A percentile compares a stretch with the other conserved stretches of the same genome.
phyloP scores from a whole-genome alignment of 2,797 vertebrate genomes.

The Prunella strophiata region DNA sequence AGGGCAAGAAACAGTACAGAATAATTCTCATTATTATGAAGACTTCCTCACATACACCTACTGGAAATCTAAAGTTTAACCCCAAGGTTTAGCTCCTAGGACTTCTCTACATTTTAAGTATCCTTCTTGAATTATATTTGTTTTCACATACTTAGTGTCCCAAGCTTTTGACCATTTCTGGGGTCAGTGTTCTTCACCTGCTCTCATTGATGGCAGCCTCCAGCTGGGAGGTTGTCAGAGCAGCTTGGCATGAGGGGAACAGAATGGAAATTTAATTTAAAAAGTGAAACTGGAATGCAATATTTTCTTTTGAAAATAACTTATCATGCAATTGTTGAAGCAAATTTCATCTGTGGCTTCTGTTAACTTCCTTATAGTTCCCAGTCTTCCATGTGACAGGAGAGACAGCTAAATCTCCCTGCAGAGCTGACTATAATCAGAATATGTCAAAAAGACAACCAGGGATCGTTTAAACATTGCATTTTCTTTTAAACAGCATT shows the following conservation, averaged over 20 bases:
- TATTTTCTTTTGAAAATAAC: constrained; percentile 26
- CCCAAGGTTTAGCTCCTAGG: not conserved
- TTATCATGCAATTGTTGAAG: not conserved
- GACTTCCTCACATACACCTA: not conserved
- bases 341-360: constrained; percentile 14
- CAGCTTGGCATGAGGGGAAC: not conserved
- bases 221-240: not conserved
- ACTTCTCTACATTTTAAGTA: not conserved
- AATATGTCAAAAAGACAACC: constrained; percentile 13
- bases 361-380: not conserved
- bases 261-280: not conserved
- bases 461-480: constrained; percentile 12
- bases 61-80: not conserved
- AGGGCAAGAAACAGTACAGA: not conserved
- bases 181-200: not conserved
- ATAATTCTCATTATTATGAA: not conserved
- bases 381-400: not conserved
- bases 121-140: not conserved
- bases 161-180: not conserved
- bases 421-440: constrained; percentile 28
- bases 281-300: not conserved
- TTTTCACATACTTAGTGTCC: not conserved
- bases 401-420: constrained; percentile 26
- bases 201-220: not conserved
- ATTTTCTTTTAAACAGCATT: constrained; percentile 38